Conservation (phyloP, 2,797 vertebrate species). For the Notoglanidium macrostoma region DNA sequence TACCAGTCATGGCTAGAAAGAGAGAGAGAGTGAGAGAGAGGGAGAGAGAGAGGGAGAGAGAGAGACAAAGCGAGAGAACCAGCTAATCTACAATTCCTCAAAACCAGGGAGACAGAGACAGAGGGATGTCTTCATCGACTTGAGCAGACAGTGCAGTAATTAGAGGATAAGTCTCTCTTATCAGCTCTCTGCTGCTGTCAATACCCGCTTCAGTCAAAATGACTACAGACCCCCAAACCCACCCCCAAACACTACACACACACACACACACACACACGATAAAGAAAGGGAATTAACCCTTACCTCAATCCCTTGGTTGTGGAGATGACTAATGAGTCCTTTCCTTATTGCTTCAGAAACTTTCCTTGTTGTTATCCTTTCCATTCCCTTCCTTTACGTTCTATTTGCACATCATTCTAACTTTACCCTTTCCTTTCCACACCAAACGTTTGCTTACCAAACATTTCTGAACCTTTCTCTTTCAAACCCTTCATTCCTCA, state of each 20-base stretch:
- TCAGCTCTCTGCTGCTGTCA: constrained; percentile 56
- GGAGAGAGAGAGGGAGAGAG: constrained; percentile 34
- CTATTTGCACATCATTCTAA: too few species aligned
- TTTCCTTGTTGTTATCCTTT: too few species aligned
- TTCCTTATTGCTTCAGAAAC: not conserved
- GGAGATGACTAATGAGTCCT: not conserved
- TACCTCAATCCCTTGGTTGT: not conserved
- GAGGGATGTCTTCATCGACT: constrained; percentile 70
- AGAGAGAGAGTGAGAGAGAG: constrained; percentile 35
- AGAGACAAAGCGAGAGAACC: constrained; percentile 24
- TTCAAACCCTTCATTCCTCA: too few species aligned
- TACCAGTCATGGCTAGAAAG: constrained; percentile 55
- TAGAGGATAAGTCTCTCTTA: constrained; percentile 66
- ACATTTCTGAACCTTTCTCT: too few species aligned
- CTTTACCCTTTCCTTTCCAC: not conserved
- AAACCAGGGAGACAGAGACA: constrained; percentile 58
- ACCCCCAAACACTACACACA: constrained; percentile 15
- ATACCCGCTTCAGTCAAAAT: constrained; percentile 49
- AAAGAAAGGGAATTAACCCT: not conserved
- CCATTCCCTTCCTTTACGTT: not conserved
- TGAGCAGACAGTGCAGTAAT: constrained; percentile 69
- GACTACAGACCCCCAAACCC: not conserved
- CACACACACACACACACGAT: constrained; percentile 11
- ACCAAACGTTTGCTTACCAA: too few species aligned
- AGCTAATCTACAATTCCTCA: constrained; percentile 67